These are phyloP conservation scores for Rhyacichthys aspro DNA, from an alignment of 2,797 vertebrate species.

Conservation along the genomic window DNA sequence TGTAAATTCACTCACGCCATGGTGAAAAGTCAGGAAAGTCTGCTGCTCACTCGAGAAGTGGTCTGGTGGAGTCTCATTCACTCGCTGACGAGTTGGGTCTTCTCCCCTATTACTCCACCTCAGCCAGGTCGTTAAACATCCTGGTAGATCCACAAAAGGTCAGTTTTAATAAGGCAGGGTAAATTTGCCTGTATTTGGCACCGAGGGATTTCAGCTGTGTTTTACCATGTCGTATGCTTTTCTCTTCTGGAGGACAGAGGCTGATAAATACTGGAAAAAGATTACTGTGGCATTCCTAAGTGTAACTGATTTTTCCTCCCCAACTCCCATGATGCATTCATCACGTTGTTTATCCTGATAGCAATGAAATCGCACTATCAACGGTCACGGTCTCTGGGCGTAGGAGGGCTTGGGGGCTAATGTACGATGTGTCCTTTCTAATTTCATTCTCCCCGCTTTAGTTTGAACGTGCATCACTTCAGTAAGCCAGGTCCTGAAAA, in stretches of 20 bases:
- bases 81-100: not conserved
- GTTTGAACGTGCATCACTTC: too few species aligned
- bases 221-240: not conserved
- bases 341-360: constrained; percentile 1
- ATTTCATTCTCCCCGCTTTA: too few species aligned
- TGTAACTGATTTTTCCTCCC: not conserved
- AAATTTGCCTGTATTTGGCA: not conserved
- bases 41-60: too few species aligned
- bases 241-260: not conserved
- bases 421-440: not conserved
- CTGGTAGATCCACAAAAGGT: not conserved
- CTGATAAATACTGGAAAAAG: not conserved
- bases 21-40: too few species aligned
- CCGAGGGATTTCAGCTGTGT: not conserved
- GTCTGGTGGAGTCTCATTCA: not conserved
- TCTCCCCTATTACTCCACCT: not conserved
- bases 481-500: too few species aligned
- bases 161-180: not conserved
- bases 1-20: not conserved
- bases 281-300: not conserved
- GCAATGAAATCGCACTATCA: constrained; percentile 1
- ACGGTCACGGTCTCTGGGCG: not conserved
- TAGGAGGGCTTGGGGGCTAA: not conserved
- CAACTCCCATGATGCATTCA: not conserved
- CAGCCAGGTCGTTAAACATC: not conserved